Conservation (phyloP, 2,113 vertebrate species). For the Chionomys nivalis region DNA sequence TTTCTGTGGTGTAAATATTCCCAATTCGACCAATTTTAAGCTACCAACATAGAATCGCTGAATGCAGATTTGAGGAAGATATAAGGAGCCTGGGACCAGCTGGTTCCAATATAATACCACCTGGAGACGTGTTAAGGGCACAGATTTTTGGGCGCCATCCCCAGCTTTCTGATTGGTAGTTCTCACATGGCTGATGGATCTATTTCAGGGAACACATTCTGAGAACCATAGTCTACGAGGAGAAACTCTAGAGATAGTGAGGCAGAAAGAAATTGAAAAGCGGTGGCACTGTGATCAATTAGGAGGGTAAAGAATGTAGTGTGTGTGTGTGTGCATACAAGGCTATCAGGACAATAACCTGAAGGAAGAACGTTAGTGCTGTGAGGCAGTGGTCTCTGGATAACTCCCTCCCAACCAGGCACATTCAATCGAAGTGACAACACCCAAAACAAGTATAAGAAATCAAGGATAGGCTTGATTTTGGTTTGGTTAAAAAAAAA, state of each 20-base stretch:
- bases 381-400: neutral
- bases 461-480: neutral
- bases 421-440: neutral
- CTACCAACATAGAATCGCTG: neutral
- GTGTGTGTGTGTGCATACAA: neutral
- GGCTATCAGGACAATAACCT: neutral
- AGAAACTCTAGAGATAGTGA: neutral
- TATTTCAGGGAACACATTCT: neutral
- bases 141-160: neutral
- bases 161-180: neutral
- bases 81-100: neutral
- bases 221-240: neutral
- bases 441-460: neutral
- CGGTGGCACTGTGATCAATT: neutral
- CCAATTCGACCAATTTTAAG: neutral
- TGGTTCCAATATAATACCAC: neutral
- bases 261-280: neutral
- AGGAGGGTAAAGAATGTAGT: neutral
- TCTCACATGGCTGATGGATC: neutral
- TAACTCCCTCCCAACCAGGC: neutral
- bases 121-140: neutral
- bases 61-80: neutral
- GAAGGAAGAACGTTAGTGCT: neutral
- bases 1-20: slow-evolving; percentile 45
- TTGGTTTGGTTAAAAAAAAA: neutral